A percentile compares a stretch with the other conserved stretches of the same genome.
Evolutionary conservation across 2,888 invertebrate genomes (phyloP).

Genomic region (Limenitis camilla): DNA sequence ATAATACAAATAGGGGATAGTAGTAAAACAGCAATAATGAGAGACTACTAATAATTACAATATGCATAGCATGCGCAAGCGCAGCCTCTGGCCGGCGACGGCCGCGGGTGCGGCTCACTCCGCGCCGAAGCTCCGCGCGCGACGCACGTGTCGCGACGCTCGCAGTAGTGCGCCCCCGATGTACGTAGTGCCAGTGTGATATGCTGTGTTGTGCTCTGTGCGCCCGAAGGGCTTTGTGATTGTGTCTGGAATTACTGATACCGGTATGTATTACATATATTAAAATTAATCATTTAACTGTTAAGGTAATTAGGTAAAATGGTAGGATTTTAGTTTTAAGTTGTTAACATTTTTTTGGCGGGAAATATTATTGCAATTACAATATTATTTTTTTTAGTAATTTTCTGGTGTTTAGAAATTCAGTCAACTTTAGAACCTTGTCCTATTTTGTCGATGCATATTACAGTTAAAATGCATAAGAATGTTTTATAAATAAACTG

Average conservation of each 20-base stretch:
- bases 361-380: too few relatives aligned
- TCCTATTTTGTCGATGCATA: too few relatives aligned
- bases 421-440: too few relatives aligned
- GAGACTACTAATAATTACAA: background rate
- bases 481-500: too few relatives aligned
- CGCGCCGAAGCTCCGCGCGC: slow-evolving; percentile 67
- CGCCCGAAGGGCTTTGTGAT: slow-evolving; percentile 49
- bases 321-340: too few relatives aligned
- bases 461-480: too few relatives aligned
- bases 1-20: background rate
- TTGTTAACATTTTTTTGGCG: too few relatives aligned
- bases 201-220: slow-evolving; percentile 56
- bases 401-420: too few relatives aligned
- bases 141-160: slow-evolving; percentile 62
- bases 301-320: too few relatives aligned
- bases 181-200: slow-evolving; percentile 47
- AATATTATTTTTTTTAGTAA: too few relatives aligned
- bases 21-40: background rate
- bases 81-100: slow-evolving; percentile 26
- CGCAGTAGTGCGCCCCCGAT: slow-evolving; percentile 48
- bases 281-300: too few relatives aligned
- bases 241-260: slow-evolving; percentile 34
- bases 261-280: slow-evolving; percentile 36
- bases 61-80: slow-evolving; percentile 21
- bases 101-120: slow-evolving; percentile 36